These are phyloP conservation scores for Fissipunctia ypsillon DNA, from an alignment of 2,888 invertebrate species.

Conservation along the genomic window DNA sequence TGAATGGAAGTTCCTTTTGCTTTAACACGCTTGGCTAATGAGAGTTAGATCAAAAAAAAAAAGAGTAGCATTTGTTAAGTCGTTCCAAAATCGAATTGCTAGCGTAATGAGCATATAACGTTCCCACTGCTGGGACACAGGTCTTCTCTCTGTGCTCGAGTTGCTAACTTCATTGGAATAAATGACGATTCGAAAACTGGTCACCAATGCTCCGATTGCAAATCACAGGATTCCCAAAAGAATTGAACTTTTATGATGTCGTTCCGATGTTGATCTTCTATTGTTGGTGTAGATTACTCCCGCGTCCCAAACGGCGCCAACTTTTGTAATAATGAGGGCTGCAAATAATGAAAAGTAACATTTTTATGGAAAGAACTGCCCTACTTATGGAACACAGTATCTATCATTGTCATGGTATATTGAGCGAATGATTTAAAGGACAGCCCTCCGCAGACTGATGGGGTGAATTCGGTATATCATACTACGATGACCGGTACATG, in stretches of 20 bases:
- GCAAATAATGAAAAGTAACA: slow-evolving; percentile 28
- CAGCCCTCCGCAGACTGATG: too few species aligned
- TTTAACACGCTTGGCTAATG: too few species aligned
- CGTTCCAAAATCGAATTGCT: too few species aligned
- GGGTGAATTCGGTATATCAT: too few species aligned
- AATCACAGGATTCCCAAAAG: slow-evolving; percentile 57
- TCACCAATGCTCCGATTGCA: slow-evolving; percentile 34
- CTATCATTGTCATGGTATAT: not conserved
- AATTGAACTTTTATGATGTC: slow-evolving; percentile 51
- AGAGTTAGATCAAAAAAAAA: too few species aligned
- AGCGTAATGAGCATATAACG: not conserved
- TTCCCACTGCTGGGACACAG: not conserved
- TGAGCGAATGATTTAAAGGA: not conserved
- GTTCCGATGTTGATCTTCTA: slow-evolving; percentile 50
- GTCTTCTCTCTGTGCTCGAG: not conserved
- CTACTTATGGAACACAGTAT: not conserved
- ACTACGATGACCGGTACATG: too few species aligned
- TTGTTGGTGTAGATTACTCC: slow-evolving; percentile 53
- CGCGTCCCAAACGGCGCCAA: slow-evolving; percentile 26
- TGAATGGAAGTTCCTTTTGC: too few species aligned
- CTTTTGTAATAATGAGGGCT: slow-evolving; percentile 37
- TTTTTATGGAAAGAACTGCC: slow-evolving; percentile 7
- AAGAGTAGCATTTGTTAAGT: too few species aligned
- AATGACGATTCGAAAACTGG: too few species aligned
- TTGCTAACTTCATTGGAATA: too few species aligned